Conservation (phyloP, 2,888 invertebrate genomes). For the Macrophya annulata region DNA sequence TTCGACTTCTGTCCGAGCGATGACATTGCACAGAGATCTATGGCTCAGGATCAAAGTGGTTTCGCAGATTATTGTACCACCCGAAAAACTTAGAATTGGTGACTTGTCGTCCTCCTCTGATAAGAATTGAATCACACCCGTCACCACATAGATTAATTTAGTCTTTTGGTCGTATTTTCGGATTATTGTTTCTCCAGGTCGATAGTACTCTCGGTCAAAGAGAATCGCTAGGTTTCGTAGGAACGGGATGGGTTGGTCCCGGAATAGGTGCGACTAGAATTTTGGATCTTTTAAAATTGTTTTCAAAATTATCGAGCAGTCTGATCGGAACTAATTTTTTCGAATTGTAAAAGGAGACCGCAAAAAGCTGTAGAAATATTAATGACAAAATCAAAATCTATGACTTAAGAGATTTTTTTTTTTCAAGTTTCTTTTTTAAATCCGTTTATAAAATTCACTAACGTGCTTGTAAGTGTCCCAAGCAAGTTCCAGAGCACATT, state of each 20-base stretch:
- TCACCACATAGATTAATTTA: conserved; percentile 42
- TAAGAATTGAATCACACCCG: conserved; percentile 28
- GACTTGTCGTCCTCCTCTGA: conserved; percentile 47
- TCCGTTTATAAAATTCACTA: background rate
- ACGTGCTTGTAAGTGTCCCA: conserved; percentile 47
- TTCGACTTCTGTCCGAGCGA: conserved; percentile 35
- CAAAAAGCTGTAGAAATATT: too few relatives aligned
- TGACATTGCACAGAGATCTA: conserved; percentile 31
- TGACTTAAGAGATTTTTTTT: background rate
- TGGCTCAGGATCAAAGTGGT: conserved; percentile 34
- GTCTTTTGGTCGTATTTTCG: conserved; percentile 13
- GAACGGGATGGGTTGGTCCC: conserved; percentile 36
- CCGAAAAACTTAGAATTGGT: conserved; percentile 30
- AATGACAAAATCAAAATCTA: background rate
- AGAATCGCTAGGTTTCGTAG: conserved; percentile 21
- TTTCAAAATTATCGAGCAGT: too few relatives aligned
- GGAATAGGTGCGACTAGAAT: conserved; percentile 40
- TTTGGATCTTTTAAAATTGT: background rate
- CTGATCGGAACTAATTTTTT: too few relatives aligned
- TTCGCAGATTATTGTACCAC: conserved; percentile 40
- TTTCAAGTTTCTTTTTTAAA: background rate
- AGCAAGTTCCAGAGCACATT: conserved; percentile 36
- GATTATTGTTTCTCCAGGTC: conserved; percentile 41
- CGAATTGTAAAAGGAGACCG: too few relatives aligned
- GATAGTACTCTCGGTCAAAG: conserved; percentile 43